Evolutionary conservation across 2,888 invertebrate species (phyloP).

Genomic region (Cephus rjabovi): DNA sequence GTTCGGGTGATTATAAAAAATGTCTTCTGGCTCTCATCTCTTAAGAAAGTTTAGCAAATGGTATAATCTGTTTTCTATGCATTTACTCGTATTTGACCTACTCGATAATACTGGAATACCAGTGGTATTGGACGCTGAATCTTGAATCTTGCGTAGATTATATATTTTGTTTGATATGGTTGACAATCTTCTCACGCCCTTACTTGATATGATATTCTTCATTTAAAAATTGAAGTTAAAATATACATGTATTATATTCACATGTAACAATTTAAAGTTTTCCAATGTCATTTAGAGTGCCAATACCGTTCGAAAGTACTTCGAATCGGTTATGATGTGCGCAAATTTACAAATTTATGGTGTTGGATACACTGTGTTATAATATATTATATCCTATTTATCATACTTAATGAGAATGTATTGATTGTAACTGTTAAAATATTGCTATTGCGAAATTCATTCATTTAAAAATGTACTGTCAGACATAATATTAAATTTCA

Average conservation of each 20-base stretch:
- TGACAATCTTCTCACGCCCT: neutral
- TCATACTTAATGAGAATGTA: neutral
- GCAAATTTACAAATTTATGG: neutral
- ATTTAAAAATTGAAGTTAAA: neutral
- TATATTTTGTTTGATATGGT: neutral
- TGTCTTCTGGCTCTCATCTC: slow-evolving; percentile 78
- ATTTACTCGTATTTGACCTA: neutral
- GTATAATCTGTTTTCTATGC: neutral
- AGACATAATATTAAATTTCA: neutral
- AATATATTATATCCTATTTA: neutral
- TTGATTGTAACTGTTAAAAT: neutral
- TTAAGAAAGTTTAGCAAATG: slow-evolving; percentile 27
- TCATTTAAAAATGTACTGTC: neutral
- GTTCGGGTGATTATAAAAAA: slow-evolving; percentile 89
- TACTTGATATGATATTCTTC: neutral
- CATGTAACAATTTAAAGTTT: neutral
- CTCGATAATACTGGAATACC: neutral
- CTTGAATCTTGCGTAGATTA: neutral
- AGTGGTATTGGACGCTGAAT: neutral
- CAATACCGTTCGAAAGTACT: neutral
- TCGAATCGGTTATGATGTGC: neutral
- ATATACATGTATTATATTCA: neutral
- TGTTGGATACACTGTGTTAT: neutral
- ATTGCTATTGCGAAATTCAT: neutral
- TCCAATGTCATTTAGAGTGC: neutral